Percentiles rank a stretch among this genome's conserved stretches.
Conservation (phyloP, 2,888 invertebrate genomes). For the Cylloceria caligata region DNA sequence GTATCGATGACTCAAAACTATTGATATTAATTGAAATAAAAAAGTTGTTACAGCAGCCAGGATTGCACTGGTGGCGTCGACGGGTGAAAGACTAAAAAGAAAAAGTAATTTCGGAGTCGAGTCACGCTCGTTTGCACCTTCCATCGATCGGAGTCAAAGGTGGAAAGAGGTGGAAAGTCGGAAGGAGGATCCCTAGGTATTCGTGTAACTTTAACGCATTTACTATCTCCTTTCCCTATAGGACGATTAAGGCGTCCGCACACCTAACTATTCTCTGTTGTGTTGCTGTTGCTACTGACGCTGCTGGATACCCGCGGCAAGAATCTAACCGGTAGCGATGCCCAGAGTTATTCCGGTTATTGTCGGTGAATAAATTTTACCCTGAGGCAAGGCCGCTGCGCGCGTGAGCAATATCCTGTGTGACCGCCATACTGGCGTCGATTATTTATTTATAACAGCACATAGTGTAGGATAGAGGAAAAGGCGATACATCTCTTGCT, state of each 20-base stretch:
- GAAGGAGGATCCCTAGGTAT: slow-evolving; percentile 38
- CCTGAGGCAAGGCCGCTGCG: slow-evolving; percentile 76
- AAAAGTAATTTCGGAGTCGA: slow-evolving; percentile 41
- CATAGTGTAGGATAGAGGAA: slow-evolving; percentile 35
- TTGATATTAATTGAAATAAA: no score
- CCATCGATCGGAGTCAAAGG: slow-evolving; percentile 43
- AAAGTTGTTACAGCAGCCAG: no score
- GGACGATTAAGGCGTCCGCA: background rate
- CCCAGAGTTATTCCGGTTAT: slow-evolving; percentile 76
- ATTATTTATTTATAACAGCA: slow-evolving; percentile 71
- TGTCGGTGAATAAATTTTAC: slow-evolving; percentile 76
- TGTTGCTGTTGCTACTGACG: background rate
- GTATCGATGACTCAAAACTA: no score
- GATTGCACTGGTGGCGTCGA: slow-evolving; percentile 48
- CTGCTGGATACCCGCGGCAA: slow-evolving; percentile 3
- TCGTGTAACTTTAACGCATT: background rate
- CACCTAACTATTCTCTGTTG: slow-evolving; percentile 3
- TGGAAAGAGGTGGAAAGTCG: slow-evolving; percentile 2
- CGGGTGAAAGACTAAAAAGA: slow-evolving; percentile 10
- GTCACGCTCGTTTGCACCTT: slow-evolving; percentile 53
- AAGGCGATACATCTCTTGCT: slow-evolving; percentile 26
- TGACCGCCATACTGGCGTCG: slow-evolving; percentile 79
- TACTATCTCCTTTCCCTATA: background rate
- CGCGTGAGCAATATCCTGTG: slow-evolving; percentile 59
- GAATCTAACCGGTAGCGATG: slow-evolving; percentile 68